Evolutionary conservation across 2,888 invertebrate species (phyloP), one percentile per base, ranked within the genome.

Genomic region (Acronicta alni): DNA sequence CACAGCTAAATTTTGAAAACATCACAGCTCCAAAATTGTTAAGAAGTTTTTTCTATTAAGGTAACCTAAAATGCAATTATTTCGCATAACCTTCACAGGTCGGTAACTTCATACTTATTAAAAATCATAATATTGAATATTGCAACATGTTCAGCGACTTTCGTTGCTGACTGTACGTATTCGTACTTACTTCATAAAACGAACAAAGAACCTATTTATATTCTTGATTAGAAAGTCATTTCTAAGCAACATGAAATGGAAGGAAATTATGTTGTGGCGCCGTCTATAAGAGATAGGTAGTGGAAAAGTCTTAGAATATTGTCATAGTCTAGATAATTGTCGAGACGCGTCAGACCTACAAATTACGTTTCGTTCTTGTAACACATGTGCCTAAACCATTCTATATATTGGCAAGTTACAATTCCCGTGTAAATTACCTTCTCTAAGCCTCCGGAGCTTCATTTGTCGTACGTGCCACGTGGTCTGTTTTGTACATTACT

Each of bases 351-450:
- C 20, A n/a, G 10, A 56, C 47, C 15, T 43, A 39, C 39, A 55
- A 59, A 70, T 63, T 59, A 59, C 47, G 23, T 17, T 38, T 35
- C 32, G 44, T 56, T 44, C 32, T 30, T 49, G 58, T 53, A 57
- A 26, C 47, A 59, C 48, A 43, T 55, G 56, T 23, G 58, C 41
- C 30, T 64, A 57, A 55, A 56, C 38, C 38, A 14, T 38, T 48
- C 42, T 48, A 43, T 67, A 56, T 44, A 75, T 55, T 76, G 65
- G 65, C 56, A 56, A 67, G 55, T 62, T 47, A 70, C 60, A 70
- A 64, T 75, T 71, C 57, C 48, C 57, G 42, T 60, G 71, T 67
- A 77, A 77, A 75, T 75, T 77, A 72, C 57, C 54, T 57, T 18
- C 12, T 12, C 54, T 67, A 67, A 67, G 67, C 63, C 54, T 46